These are phyloP conservation scores for Baryphthengus martii DNA, from an alignment of 2,113 vertebrate species.

Conservation along the genomic window DNA sequence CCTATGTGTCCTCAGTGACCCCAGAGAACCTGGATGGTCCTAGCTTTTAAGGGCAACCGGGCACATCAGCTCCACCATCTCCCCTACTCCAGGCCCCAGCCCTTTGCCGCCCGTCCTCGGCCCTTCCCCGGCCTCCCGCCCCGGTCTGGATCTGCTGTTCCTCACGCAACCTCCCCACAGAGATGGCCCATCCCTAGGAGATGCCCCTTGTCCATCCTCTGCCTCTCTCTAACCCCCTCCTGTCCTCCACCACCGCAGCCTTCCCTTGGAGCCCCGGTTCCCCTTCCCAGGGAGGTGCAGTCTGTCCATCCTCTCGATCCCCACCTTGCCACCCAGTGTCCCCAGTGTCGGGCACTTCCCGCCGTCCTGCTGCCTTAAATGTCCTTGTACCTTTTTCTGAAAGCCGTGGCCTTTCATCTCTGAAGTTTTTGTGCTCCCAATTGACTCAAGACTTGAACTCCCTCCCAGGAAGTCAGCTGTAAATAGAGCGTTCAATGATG, in stretches of 20 bases:
- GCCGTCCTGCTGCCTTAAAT: neutral
- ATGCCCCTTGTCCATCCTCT: neutral
- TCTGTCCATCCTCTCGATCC: neutral
- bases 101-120: neutral
- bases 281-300: neutral
- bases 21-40: neutral
- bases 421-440: neutral
- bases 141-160: neutral
- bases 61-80: neutral
- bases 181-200: too few species aligned
- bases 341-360: rapidly evolving
- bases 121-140: neutral
- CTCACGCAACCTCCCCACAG: neutral
- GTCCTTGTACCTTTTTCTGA: neutral
- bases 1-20: rapidly evolving
- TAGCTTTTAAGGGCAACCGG: neutral
- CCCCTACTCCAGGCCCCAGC: neutral
- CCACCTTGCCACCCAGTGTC: neutral
- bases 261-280: too few species aligned
- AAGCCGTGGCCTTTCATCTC: neutral
- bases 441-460: neutral
- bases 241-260: neutral
- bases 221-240: neutral
- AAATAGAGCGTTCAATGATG: neutral
- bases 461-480: neutral